phyloP scores from a whole-genome alignment of 1,140 invertebrate species.

The Diachasmimorpha longicaudata region DNA sequence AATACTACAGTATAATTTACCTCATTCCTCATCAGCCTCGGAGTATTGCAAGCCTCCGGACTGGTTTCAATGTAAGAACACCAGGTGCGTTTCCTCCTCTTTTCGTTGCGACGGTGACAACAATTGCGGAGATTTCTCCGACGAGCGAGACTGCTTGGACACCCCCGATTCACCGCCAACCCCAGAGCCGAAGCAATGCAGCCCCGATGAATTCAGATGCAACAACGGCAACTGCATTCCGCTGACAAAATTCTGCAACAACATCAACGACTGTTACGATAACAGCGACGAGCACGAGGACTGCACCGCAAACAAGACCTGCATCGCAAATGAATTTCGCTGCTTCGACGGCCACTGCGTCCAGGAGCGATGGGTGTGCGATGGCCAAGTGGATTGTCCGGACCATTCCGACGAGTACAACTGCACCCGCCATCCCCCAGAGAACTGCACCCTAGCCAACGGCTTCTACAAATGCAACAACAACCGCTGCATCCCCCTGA shows the following conservation, averaged over 20 bases:
- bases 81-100: conserved; percentile 53
- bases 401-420: conserved; percentile 5
- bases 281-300: conserved; percentile 74
- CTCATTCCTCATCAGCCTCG: background rate
- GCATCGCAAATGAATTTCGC: background rate
- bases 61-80: conserved; percentile 52
- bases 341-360: background rate
- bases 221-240: conserved; percentile 75
- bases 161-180: background rate
- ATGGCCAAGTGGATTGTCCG: background rate
- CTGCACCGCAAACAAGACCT: conserved; percentile 28
- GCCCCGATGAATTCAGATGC: conserved; percentile 56
- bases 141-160: conserved; percentile 48
- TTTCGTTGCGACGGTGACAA: conserved; percentile 60
- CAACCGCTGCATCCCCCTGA: conserved; percentile 68
- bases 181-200: conserved; percentile 14
- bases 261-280: conserved; percentile 74
- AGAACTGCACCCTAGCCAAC: conserved; percentile 57
- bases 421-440: conserved; percentile 28
- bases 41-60: background rate
- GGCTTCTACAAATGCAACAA: conserved; percentile 68
- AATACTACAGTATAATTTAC: too few species aligned
- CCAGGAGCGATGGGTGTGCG: background rate
- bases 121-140: conserved; percentile 64
- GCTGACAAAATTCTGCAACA: conserved; percentile 78